These are phyloP conservation scores for Phaethon lepturus DNA, from an alignment of 2,113 vertebrate species.

Conservation along the genomic window DNA sequence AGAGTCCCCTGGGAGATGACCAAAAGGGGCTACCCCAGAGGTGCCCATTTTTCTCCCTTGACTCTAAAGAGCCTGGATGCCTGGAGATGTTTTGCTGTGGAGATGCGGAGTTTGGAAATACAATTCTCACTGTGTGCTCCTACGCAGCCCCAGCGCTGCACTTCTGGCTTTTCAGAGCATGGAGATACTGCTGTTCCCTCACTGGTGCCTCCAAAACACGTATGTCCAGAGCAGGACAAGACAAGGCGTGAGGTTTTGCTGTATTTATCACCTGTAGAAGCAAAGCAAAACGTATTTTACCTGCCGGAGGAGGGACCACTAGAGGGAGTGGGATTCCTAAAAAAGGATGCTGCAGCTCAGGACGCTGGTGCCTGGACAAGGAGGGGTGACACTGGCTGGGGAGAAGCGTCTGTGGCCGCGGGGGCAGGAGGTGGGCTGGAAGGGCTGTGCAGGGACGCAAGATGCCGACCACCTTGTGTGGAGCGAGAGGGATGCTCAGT, in stretches of 20 bases:
- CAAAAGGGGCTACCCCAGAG: background rate
- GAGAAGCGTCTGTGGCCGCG: background rate
- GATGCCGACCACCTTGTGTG: rapidly evolving
- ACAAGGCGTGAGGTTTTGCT: background rate
- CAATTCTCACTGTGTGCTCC: background rate
- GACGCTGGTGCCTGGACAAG: background rate
- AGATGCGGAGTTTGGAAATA: background rate
- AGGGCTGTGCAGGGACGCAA: background rate
- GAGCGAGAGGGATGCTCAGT: background rate
- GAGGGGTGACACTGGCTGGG: background rate
- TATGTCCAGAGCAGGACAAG: background rate
- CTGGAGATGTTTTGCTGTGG: background rate
- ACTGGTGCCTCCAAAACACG: background rate
- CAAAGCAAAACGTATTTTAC: background rate
- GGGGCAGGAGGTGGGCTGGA: background rate
- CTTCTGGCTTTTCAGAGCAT: background rate
- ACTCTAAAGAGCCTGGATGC: background rate
- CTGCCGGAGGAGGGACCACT: background rate
- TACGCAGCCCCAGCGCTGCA: rapidly evolving
- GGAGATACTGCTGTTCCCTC: background rate
- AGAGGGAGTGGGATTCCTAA: constrained; percentile 41
- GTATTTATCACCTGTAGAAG: background rate
- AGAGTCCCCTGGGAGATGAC: background rate
- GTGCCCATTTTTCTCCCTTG: background rate
- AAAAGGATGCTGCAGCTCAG: background rate